phyloP scores from a whole-genome alignment of 2,797 vertebrate genomes.

The Acanthurus tractus region DNA sequence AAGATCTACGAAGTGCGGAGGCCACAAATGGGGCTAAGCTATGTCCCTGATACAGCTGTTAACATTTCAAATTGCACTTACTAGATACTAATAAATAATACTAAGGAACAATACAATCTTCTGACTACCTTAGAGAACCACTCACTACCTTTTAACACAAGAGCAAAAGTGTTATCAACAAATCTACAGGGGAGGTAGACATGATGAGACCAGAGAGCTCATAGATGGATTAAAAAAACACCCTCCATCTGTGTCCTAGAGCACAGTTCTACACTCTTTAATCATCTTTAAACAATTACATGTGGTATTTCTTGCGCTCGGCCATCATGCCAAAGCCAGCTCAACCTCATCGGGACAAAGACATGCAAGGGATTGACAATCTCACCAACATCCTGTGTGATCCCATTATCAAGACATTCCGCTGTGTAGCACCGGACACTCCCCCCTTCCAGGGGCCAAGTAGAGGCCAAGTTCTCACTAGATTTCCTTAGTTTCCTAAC shows the following conservation, averaged over 20 bases:
- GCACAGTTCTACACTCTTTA: slow-evolving; percentile 37
- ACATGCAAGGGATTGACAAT: slow-evolving; percentile 49
- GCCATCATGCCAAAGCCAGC: slow-evolving; percentile 58
- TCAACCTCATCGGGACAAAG: slow-evolving; percentile 53
- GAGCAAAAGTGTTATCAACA: neutral
- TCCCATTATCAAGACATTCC: slow-evolving; percentile 59
- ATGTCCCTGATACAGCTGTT: neutral
- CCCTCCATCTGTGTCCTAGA: slow-evolving; percentile 67
- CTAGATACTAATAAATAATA: slow-evolving; percentile 8
- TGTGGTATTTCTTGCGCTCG: slow-evolving; percentile 53
- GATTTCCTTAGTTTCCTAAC: slow-evolving; percentile 55
- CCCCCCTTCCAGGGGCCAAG: slow-evolving; percentile 25
- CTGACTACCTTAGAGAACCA: slow-evolving; percentile 2
- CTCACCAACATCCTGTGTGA: slow-evolving; percentile 59
- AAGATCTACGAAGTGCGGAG: neutral
- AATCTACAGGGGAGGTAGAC: slow-evolving; percentile 14
- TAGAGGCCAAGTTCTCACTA: slow-evolving; percentile 37
- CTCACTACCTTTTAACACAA: slow-evolving; percentile 1
- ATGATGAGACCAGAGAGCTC: slow-evolving; percentile 46
- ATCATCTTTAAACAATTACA: slow-evolving; percentile 75
- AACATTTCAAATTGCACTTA: neutral
- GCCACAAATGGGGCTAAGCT: neutral
- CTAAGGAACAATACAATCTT: neutral
- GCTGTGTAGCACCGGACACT: slow-evolving; percentile 9
- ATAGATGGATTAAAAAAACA: slow-evolving; percentile 54